Base-by-base conservation (phyloP, 2,888 invertebrate genomes). In the Electrophaes corylata region DNA sequence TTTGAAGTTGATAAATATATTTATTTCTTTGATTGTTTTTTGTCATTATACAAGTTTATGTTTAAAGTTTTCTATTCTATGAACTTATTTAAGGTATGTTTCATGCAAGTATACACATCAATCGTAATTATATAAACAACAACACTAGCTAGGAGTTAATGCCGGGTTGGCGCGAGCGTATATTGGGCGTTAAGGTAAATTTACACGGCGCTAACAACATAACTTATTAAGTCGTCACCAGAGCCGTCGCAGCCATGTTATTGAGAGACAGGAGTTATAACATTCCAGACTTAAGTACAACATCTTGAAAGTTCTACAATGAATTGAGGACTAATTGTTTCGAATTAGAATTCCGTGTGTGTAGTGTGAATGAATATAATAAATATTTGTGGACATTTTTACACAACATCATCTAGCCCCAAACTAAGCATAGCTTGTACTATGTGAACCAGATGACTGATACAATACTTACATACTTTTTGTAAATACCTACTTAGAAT, bases 141-240 rank as follows among this genome's bases (percentile, higher is more conserved):
- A 77, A 74, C 74, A 83, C 88, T 85, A 88, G 85, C 83, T 83
- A 85, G 88, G 88, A 91, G 87, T 90, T n/a, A 83, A 90, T 86
- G 86, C 78, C 66, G 79, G 82, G 76, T 76, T 79, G 75, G 80
- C 70, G 75, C 73, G 76, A 75, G 76, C 72, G 83, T 82, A 84
- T 83, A 87, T 86, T 80, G 81, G 84, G 86, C 81, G 83, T 83
- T 78, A 86, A 89, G 87, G 89, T 88, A 88, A 90, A 91, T 91
- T 91, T 90, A 88, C 88, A 85, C 89, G 81, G 82, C 79, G 81
- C 77, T 86, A 83, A 85, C 88, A 85, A 88, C 81, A 85, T 85
- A 85, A 88, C 83, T 88, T 89, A 89, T 90, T 88, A 89, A 86
- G 84, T 84, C 87, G 80, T 89, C 88, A 84, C 78, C 71, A 77